These are phyloP conservation scores for Pseudomugil tenellus DNA, from an alignment of 2,797 vertebrate genomes.

Conservation along the genomic window DNA sequence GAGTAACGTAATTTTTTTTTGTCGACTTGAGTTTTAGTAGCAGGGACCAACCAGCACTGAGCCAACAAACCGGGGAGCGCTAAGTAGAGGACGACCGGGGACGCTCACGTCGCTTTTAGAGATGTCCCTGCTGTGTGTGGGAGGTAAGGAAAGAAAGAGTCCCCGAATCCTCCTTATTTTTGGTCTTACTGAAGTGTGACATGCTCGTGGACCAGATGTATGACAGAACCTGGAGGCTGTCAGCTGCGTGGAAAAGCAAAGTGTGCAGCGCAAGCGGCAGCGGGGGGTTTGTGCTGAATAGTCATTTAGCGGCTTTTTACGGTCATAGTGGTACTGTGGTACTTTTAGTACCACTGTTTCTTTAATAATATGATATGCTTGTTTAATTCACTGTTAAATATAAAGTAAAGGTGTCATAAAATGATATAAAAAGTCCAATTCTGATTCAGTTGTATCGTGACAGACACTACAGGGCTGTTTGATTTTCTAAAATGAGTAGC, in stretches of 20 bases:
- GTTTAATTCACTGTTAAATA: conserved; percentile 18
- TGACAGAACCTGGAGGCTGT: conserved; percentile 46
- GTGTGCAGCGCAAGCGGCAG: conserved; percentile 45
- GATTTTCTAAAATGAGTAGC: conserved; percentile 27
- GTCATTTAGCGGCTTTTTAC: conserved; percentile 37
- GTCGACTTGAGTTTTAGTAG: conserved; percentile 28
- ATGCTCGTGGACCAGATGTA: conserved; percentile 23
- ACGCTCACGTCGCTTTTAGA: conserved; percentile 71
- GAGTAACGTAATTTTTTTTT: conserved; percentile 14
- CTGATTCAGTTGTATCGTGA: conserved; percentile 29
- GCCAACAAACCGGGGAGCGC: conserved; percentile 68
- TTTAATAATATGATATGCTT: conserved; percentile 13
- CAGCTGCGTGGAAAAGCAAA: conserved; percentile 61
- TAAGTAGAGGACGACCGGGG: conserved; percentile 74
- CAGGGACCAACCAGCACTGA: conserved; percentile 44
- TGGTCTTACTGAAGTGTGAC: conserved; percentile 21
- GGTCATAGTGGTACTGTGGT: conserved; percentile 1
- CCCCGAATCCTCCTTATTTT: neutral
- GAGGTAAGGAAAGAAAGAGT: conserved; percentile 81
- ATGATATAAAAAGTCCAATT: neutral
- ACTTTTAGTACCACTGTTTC: conserved; percentile 20
- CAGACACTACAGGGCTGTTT: conserved; percentile 3
- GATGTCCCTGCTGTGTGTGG: conserved; percentile 93
- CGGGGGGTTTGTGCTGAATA: conserved; percentile 59
- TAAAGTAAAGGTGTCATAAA: conserved; percentile 1